Base-by-base conservation (phyloP, 2,797 vertebrate genomes). In the Gymnothorax javanicus region DNA sequence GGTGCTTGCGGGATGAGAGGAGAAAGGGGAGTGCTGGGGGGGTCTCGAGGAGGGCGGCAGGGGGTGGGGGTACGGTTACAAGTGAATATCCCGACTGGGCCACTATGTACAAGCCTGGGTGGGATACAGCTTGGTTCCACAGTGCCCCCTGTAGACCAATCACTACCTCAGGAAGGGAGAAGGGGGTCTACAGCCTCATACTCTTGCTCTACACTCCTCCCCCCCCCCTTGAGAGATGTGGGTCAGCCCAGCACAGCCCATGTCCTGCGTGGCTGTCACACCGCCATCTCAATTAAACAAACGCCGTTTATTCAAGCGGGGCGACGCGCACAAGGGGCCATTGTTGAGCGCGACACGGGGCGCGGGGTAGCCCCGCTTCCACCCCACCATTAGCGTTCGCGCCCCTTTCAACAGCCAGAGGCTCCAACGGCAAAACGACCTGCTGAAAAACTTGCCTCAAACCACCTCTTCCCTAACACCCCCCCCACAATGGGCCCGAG, bases 261-360 rank as follows among this genome's bases (percentile, higher is more conserved):
- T 56, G 84, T 87, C 89, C 91, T 57, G 85, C 33, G 62, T 87
- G 62, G 88, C 87, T 88, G 90, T 94, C 90, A 88, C 88, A 91
- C 85, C 83, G 88, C 88, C 86, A 91, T 94, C 91, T 92, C 93
- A 93, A 94, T 95, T 94, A 95, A 94, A 94, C 91, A 93, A 94
- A 94, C 92, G 92, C 90, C 54, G 90, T 94, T 96, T 95, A 95
- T 95, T 95, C 91, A 94, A 60, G 89, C 90, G 90, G 86, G 91
- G 90, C 89, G 91, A 93, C 56, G 54, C 90, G 90, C 88, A 97
- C 95, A 96, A 96, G 94, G 92, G 88, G 71, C 93, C 87, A 94
- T 92, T 95, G 94, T 92, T 82, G 85, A 23, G 77, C 83, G 69
- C 92, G 92, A 92, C 92, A 91, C 89, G 84, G 90, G 92, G 93